Base-by-base conservation (phyloP, 2,888 invertebrate species). In the Troilus luridus region DNA sequence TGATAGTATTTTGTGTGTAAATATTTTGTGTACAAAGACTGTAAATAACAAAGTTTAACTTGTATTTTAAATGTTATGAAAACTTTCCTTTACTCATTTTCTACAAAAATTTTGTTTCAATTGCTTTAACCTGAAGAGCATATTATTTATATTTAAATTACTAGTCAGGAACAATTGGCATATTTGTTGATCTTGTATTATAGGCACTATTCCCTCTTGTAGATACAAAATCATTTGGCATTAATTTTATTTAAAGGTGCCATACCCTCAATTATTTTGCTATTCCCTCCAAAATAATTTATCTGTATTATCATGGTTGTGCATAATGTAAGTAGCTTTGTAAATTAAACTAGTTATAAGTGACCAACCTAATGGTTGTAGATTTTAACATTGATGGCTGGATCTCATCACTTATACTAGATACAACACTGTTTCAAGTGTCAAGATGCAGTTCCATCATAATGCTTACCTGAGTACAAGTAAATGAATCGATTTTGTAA, bases 301-400 rank as follows among this genome's bases (percentile, higher is more conserved):
- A 56, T 85, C 54, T 85, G 56, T 58, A 85, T 85, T 85, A 85
- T 85, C n/a, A 85, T 85, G 85, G 85, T 85, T 85, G 85, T 85
- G 85, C 85, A 56, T 85, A 85, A 21, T 85, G 85, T 85, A 85
- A 85, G 56, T 85, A 85, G 85, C 54, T 85, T 85, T 85, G 85
- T 85, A 85, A n/a, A 85, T 54, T 85, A 58, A 41, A 54, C 12
- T 85, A 85, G 54, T 9, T 0, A 58, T 85, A 85, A 85, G 85
- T 56, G 56, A 14, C 9, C 56, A 85, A 85, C n/a, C 56, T 56
- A 85, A 56, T n/a, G 41, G 21, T 85, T 54, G 0, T 81, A 41
- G 54, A 85, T 56, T 56, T 85, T 56, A 56, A 85, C 1, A 19
- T 77, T 77, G 27, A 27, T 41, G 17, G 17, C 72, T 77, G 72